phyloP scores from a whole-genome alignment of 1,140 invertebrate genomes.

The honey bee (Apis mellifera) region Amel_HAv3.1 CM009940.2:10237501-10238000 shows the following conservation, averaged over 20 bases:
- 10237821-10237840: neutral
- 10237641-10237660: conserved; percentile 87
- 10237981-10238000: conserved; percentile 88
- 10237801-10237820: neutral
- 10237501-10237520: neutral
- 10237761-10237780: neutral
- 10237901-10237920: neutral
- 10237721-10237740: neutral
- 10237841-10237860: neutral
- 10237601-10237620: conserved; percentile 87
- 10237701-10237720: conserved; percentile 22
- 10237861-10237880: neutral
- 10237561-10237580: conserved; percentile 85
- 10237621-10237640: conserved; percentile 84
- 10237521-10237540: neutral
- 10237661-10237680: conserved; percentile 86
- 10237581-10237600: conserved; percentile 92
- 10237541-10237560: conserved; percentile 83
- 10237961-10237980: conserved; percentile 87
- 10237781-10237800: neutral
- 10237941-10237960: conserved; percentile 88
- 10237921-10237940: neutral
- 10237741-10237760: neutral
- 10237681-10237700: conserved; percentile 84
- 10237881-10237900: neutral